Evolutionary conservation across 2,888 invertebrate genomes (phyloP), one percentile per base, ranked within the genome.

Genomic region (Campoletis raptor): DNA sequence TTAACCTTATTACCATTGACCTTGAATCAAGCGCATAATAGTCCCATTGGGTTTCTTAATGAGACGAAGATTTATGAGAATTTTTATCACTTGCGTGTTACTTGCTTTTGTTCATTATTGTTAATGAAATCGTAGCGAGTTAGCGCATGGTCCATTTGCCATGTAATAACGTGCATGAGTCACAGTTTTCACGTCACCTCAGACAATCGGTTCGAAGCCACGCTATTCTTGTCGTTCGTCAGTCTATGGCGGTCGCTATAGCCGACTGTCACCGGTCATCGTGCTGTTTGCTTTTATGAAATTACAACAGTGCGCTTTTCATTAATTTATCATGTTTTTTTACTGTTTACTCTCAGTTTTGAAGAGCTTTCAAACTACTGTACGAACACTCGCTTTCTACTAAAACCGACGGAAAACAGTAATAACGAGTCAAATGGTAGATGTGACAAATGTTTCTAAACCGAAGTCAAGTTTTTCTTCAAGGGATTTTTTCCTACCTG

Each of bases 111-210:
- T 57, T 57, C 67, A 69, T 48, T 36, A 64, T n/a, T n/a, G 54
- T 30, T 3, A 42, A 79, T 70, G 79, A 45, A 79, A 69, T 40
- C 9, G 52, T 21, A 0, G 64, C 36, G 70, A 54, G 67, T 36
- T 30, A 30, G 79, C 57, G 30, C 42, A 30, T 37, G 70, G 69
- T 70, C 42, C 57, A 69, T 57, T 42, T 24, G 42, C 10, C 36
- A 48, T 64, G 52, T 37, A 78, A 54, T 37, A 67, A 24, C 67
- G 18, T 42, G 69, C 42, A 57, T 79, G 79, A 79, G 70, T 79
- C 79, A 79, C 45, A 61, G n/a, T 70, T n/a, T 69, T 45, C 48
- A 30, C 79, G 64, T 79, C 69, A 70, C 79, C 36, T 70, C 57
- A 5, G 70, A 79, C 40, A 70, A 70, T 70, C 69, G n/a, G 45